Conservation (phyloP, 2,888 invertebrate species). For the Aphidius colemani region DNA sequence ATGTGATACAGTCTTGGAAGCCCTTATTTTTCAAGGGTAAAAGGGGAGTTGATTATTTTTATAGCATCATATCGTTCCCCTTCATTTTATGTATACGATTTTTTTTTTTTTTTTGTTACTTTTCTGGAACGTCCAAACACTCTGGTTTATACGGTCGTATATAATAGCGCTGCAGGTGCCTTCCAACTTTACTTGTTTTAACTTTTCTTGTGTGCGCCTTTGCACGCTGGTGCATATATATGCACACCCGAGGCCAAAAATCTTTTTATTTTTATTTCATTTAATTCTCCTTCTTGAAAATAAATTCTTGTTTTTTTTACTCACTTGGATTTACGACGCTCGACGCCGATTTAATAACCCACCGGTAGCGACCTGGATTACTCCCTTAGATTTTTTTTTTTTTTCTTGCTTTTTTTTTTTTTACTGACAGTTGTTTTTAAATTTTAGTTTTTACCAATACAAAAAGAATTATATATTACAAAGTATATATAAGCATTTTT, state of each 20-base stretch:
- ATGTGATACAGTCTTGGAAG: too few relatives aligned
- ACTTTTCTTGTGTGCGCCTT: not conserved
- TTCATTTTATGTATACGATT: not conserved
- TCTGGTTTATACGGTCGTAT: slow-evolving; percentile 1
- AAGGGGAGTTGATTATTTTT: not conserved
- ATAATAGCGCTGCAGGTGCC: not conserved
- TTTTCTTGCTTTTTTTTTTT: too few relatives aligned
- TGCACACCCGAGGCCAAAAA: slow-evolving; percentile 12
- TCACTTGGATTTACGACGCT: slow-evolving; percentile 30
- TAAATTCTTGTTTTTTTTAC: slow-evolving; percentile 17
- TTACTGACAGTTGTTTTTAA: too few relatives aligned
- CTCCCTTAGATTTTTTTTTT: too few relatives aligned
- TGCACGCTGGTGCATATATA: not conserved
- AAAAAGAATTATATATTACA: too few relatives aligned
- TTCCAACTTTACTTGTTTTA: not conserved
- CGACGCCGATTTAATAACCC: slow-evolving; percentile 37
- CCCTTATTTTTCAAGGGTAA: too few relatives aligned
- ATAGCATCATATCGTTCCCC: not conserved
- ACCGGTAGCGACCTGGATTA: slow-evolving; percentile 31
- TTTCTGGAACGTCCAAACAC: not conserved
- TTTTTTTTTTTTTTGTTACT: slow-evolving; percentile 4
- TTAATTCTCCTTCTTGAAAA: not conserved
- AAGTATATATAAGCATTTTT: too few relatives aligned
- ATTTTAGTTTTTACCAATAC: too few relatives aligned
- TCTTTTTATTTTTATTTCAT: slow-evolving; percentile 12